Evolutionary conservation across 2,113 vertebrate species (phyloP).

Genomic region (Theristicus caerulescens): DNA sequence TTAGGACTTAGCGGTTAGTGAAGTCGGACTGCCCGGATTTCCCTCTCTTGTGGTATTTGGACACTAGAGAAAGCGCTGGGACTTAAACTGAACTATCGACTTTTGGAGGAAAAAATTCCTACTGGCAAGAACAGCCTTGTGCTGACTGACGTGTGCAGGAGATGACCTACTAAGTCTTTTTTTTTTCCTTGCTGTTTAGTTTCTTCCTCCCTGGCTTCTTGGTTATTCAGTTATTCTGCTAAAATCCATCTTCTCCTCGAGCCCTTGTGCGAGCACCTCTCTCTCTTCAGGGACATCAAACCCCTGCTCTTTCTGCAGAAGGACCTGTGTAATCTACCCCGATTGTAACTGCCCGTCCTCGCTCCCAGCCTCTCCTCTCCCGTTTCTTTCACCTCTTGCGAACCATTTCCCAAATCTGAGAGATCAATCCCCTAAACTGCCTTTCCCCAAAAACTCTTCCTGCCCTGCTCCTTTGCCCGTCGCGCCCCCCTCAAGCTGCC

Average conservation of each 20-base stretch:
- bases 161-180: background rate
- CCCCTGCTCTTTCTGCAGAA: background rate
- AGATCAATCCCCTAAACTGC: background rate
- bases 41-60: slow-evolving; percentile 6
- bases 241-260: background rate
- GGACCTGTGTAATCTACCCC: background rate
- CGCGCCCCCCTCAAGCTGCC: background rate
- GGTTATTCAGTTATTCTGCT: background rate
- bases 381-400: background rate
- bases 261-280: background rate
- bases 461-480: fast-evolving
- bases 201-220: background rate
- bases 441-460: background rate
- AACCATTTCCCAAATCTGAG: background rate
- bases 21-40: background rate
- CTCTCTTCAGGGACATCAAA: background rate
- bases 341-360: background rate
- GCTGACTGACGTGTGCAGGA: background rate
- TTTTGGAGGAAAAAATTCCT: background rate
- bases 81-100: background rate
- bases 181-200: background rate
- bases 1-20: background rate
- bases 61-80: background rate
- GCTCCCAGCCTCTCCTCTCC: background rate
- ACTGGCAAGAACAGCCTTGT: background rate